Conservation (phyloP, 2,888 invertebrate genomes). For the Lucinisca nassula region DNA sequence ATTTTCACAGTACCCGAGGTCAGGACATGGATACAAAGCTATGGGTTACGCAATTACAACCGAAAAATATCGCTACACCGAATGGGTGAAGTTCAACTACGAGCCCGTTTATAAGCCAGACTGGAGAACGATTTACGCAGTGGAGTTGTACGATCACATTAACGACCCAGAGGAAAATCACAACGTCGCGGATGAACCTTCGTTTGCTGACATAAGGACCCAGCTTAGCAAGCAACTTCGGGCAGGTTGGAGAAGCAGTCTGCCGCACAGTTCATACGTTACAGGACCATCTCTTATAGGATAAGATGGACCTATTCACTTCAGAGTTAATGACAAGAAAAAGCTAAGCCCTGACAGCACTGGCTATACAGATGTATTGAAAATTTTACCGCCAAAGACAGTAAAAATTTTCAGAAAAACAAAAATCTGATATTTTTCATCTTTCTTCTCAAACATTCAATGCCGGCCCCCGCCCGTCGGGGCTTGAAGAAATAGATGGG, state of each 20-base stretch:
- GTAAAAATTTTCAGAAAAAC: too few species aligned
- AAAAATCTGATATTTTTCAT: too few species aligned
- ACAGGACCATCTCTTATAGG: too few species aligned
- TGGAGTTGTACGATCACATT: constrained; percentile 69
- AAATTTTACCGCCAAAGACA: too few species aligned
- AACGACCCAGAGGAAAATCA: constrained; percentile 69
- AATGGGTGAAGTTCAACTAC: constrained; percentile 71
- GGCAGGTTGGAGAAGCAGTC: constrained; percentile 73
- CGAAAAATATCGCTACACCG: constrained; percentile 74
- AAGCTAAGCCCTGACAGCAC: too few species aligned
- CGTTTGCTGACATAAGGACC: constrained; percentile 79
- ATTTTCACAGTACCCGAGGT: constrained; percentile 65
- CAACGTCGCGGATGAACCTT: constrained; percentile 66
- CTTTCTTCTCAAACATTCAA: too few species aligned
- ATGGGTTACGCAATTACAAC: constrained; percentile 74
- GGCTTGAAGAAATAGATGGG: too few species aligned
- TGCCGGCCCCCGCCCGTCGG: too few species aligned
- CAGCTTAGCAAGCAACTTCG: constrained; percentile 67
- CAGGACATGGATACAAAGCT: not conserved
- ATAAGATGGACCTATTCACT: too few species aligned
- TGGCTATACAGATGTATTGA: too few species aligned
- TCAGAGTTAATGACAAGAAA: too few species aligned
- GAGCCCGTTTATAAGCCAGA: constrained; percentile 49
- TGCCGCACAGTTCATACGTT: not conserved
- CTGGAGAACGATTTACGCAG: constrained; percentile 51